Base-by-base conservation (phyloP, 2,113 vertebrate species). In the Takifugu flavidus region DNA sequence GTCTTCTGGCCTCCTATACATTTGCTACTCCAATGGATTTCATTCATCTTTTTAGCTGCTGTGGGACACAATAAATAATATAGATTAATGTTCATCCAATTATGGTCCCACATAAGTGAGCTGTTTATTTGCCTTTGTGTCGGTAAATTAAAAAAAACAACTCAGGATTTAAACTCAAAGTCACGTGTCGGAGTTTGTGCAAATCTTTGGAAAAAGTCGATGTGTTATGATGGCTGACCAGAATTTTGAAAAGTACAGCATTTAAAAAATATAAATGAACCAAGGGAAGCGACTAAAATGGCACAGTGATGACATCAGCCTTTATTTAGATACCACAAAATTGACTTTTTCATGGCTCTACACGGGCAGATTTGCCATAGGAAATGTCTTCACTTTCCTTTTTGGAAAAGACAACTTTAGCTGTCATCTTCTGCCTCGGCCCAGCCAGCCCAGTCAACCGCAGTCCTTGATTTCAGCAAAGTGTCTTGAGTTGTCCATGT, bases 241-340 rank as follows among this genome's bases (percentile, higher is more conserved):
- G 31, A 8, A 56, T 53, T 47, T 26, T 49, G 20, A 59, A 70
- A 62, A 56, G 63, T 44, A 52, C 44, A 69, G 49, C 69, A 34
- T 8, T 13, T 56, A 63, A 74, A 67, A 55, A 67, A 55, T 51
- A 53, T 31, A 69, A 26, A 74, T 69, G 49, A 63, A 71, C 57
- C 61, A 72, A 73, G 59, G 66, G 45, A 65, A 56, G 31, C 27
- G 49, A 50, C 72, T 74, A 54, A 80, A 80, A 77, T 70, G 51
- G 67, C 60, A 59, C 50, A 13, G 64, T 70, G 65, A 80, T 74
- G 70, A 43, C 74, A 72, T 75, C 20, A 44, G 51, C 8, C 53
- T 75, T 66, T 75, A 63, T 79, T 80, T 73, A 64, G 31, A 8
- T 72, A 67, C 83, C 80, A 59, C 61, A 70, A 56, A 65, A 65